These are phyloP conservation scores for Ormyrus thymus DNA, from an alignment of 2,888 invertebrate species.

Conservation along the genomic window DNA sequence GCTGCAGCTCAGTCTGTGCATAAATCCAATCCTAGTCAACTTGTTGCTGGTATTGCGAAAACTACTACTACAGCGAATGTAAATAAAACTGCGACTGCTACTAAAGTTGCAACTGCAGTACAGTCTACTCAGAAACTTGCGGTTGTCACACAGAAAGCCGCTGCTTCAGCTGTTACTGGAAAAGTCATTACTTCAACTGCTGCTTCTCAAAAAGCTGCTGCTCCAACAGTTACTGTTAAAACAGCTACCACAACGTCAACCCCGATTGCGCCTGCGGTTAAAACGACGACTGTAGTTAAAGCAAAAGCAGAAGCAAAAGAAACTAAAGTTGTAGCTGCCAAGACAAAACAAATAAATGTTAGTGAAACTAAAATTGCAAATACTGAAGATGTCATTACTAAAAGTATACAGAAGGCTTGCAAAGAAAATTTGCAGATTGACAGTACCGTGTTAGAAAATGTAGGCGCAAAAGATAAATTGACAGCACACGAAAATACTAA, in stretches of 20 bases:
- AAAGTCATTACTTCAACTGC: not conserved
- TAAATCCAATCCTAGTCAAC: not conserved
- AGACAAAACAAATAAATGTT: not conserved
- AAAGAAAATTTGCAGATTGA: constrained; percentile 32
- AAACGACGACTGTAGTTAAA: not conserved
- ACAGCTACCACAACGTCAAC: not conserved
- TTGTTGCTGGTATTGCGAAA: not conserved
- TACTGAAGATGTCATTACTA: constrained; percentile 23
- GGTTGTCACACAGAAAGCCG: not conserved
- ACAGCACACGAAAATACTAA: not conserved
- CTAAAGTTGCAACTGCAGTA: not conserved
- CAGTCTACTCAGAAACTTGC: not conserved
- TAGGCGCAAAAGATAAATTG: not conserved
- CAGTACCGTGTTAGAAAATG: not conserved
- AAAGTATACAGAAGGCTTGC: constrained; percentile 46
- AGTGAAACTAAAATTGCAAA: not conserved
- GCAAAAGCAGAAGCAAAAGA: not conserved
- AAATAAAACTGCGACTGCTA: not conserved
- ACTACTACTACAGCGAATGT: not conserved
- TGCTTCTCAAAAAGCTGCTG: not conserved
- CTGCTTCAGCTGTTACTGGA: not conserved
- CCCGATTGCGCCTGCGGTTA: not conserved
- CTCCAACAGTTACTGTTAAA: not conserved
- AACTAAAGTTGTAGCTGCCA: too few species aligned
- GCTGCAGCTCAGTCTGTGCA: constrained; percentile 31